A percentile compares a stretch with the other conserved stretches of the same genome.
These are phyloP conservation scores for Gymnoscopelus braueri DNA, from an alignment of 2,797 vertebrate genomes.

Conservation along the genomic window DNA sequence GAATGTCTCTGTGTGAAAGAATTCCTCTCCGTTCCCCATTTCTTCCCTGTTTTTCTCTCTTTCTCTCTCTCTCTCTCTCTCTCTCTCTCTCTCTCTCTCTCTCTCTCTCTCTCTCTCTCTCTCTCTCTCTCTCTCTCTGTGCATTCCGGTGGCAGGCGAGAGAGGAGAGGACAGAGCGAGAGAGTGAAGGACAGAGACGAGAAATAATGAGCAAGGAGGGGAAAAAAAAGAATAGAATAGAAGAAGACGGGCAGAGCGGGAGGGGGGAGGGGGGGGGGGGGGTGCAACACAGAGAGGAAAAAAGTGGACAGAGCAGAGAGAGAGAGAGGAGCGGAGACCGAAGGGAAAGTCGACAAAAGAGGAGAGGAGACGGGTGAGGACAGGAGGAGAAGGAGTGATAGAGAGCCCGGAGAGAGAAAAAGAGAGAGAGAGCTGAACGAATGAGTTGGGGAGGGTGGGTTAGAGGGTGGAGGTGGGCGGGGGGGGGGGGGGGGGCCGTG, in stretches of 20 bases:
- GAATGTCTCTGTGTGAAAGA: slow-evolving; percentile 50
- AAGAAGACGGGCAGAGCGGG: slow-evolving; percentile 7
- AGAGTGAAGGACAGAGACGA: neutral
- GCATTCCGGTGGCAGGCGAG: slow-evolving; percentile 42
- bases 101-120: too few species aligned
- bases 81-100: too few species aligned
- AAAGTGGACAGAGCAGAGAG: neutral
- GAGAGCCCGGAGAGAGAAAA: slow-evolving; percentile 26
- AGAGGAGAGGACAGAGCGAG: slow-evolving; percentile 5
- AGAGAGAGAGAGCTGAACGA: slow-evolving; percentile 18
- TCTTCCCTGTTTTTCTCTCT: too few species aligned
- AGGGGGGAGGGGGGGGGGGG: neutral
- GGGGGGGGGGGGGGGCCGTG: slow-evolving; percentile 39
- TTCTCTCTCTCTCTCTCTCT: too few species aligned
- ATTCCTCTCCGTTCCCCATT: slow-evolving; percentile 20
- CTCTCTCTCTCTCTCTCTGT: neutral
- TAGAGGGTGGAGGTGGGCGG: slow-evolving; percentile 41
- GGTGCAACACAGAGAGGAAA: neutral
- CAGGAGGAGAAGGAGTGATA: slow-evolving; percentile 21
- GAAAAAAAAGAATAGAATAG: slow-evolving; percentile 13
- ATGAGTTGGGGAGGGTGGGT: slow-evolving; percentile 40
- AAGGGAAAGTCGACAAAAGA: slow-evolving; percentile 1
- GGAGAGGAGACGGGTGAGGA: slow-evolving; percentile 13
- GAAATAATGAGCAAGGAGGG: neutral
- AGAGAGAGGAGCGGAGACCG: slow-evolving; percentile 6